Evolutionary conservation across 2,113 vertebrate genomes (phyloP).

Genomic region (Amphiprion percula): DNA sequence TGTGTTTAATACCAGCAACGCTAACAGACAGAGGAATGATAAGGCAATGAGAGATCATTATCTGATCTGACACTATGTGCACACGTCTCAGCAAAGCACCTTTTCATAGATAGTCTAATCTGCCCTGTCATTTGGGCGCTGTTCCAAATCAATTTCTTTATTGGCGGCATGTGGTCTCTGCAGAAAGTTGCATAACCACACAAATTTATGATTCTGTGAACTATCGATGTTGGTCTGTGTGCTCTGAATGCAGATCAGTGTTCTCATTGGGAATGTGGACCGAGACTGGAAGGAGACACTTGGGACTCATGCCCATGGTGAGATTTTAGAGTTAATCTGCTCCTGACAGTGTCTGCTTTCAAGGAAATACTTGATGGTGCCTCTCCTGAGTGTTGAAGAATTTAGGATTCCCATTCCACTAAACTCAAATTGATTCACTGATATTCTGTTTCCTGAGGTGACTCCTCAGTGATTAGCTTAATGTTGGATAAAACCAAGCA

Average conservation of each 20-base stretch:
- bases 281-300: conserved; percentile 15
- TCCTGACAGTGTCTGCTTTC: not conserved
- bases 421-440: too few relatives aligned
- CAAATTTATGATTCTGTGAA: conserved; percentile 66
- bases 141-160: conserved; percentile 68
- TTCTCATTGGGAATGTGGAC: conserved; percentile 34
- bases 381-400: not conserved
- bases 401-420: not conserved
- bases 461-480: too few relatives aligned
- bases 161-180: conserved; percentile 60
- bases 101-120: conserved; percentile 41
- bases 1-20: not conserved
- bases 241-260: conserved; percentile 61
- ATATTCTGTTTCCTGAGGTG: too few relatives aligned
- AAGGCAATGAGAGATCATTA: conserved; percentile 25
- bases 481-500: too few relatives aligned
- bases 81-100: conserved; percentile 47
- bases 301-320: not conserved
- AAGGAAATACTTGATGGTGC: not conserved
- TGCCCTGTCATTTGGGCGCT: conserved; percentile 52
- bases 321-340: conserved; percentile 1
- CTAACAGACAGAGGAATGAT: not conserved
- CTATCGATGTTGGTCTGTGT: conserved; percentile 43
- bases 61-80: conserved; percentile 32
- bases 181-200: conserved; percentile 62